Evolutionary conservation across 2,888 invertebrate genomes (phyloP).

Genomic region (Agrotis puta): DNA sequence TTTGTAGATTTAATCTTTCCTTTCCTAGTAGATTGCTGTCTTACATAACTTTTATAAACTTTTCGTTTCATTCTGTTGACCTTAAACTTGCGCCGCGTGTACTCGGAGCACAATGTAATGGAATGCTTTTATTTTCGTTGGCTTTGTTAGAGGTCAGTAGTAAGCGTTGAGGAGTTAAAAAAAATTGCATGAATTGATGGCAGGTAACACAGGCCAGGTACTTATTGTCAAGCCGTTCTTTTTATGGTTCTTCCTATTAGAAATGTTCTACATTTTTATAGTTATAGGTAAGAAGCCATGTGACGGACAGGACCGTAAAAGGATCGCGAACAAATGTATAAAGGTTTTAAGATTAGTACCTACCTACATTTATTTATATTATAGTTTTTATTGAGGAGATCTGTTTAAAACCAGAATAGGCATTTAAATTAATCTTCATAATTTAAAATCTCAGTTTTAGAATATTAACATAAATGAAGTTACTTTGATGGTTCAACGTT

Average conservation of each 20-base stretch:
- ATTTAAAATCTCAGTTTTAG: slow-evolving; percentile 27
- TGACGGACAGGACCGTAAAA: not conserved
- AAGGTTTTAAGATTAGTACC: too few relatives aligned
- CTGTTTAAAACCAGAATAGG: too few relatives aligned
- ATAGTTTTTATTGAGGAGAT: too few relatives aligned
- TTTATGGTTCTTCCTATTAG: not conserved
- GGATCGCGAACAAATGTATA: too few relatives aligned
- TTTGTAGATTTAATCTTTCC: not conserved
- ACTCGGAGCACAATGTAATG: slow-evolving; percentile 28
- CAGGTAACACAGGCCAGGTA: not conserved
- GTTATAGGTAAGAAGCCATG: not conserved
- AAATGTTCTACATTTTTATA: not conserved
- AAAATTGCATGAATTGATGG: not conserved
- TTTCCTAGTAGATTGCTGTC: slow-evolving; percentile 18
- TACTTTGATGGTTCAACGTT: slow-evolving; percentile 65
- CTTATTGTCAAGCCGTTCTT: not conserved
- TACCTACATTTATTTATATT: too few relatives aligned
- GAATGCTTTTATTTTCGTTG: slow-evolving; percentile 55
- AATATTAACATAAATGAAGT: slow-evolving; percentile 51
- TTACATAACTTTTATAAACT: slow-evolving; percentile 42
- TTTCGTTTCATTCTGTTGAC: slow-evolving; percentile 47
- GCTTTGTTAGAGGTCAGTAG: slow-evolving; percentile 30
- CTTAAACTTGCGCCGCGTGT: slow-evolving; percentile 42
- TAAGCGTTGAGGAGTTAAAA: slow-evolving; percentile 10
- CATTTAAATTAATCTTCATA: not conserved